Conservation (phyloP, 2,888 invertebrate genomes). For the Drosophila pullipes region DNA sequence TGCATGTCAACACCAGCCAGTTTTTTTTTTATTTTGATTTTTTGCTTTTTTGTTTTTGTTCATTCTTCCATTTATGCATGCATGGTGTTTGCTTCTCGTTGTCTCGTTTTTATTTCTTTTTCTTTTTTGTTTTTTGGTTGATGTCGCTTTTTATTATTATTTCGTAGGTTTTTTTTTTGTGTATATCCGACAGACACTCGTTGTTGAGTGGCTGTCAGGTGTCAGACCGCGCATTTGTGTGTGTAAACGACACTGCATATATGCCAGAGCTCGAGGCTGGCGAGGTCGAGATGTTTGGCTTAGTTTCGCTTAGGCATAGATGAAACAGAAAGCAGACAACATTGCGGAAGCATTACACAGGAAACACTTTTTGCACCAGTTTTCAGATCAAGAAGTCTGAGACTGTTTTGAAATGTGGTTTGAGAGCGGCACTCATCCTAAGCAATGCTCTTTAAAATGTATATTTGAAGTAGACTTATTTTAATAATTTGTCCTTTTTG, state of each 20-base stretch:
- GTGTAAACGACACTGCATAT: constrained; percentile 59
- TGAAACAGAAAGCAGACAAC: constrained; percentile 33
- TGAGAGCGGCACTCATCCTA: neutral
- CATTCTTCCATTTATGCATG: constrained; percentile 70
- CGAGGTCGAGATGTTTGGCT: constrained; percentile 59
- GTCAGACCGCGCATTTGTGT: constrained; percentile 61
- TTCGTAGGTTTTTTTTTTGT: constrained; percentile 50
- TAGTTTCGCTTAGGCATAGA: constrained; percentile 27
- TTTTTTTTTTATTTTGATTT: constrained; percentile 14
- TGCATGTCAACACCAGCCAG: constrained; percentile 53
- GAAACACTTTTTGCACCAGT: constrained; percentile 2
- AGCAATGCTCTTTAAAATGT: neutral
- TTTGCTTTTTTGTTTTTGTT: constrained; percentile 46
- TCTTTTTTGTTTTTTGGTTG: constrained; percentile 24
- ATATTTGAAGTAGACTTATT: neutral
- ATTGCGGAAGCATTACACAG: neutral
- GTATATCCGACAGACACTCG: constrained; percentile 76
- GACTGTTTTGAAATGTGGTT: neutral
- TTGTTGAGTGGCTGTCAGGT: constrained; percentile 77
- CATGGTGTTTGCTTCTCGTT: constrained; percentile 50
- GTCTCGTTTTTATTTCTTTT: neutral
- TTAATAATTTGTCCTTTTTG: neutral
- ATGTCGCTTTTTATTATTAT: constrained; percentile 57
- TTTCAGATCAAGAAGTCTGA: neutral
- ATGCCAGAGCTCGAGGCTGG: constrained; percentile 30